Evolutionary conservation across 92 coral and sea anemone species (phyloP).

Genomic region (Heteractis magnifica): DNA sequence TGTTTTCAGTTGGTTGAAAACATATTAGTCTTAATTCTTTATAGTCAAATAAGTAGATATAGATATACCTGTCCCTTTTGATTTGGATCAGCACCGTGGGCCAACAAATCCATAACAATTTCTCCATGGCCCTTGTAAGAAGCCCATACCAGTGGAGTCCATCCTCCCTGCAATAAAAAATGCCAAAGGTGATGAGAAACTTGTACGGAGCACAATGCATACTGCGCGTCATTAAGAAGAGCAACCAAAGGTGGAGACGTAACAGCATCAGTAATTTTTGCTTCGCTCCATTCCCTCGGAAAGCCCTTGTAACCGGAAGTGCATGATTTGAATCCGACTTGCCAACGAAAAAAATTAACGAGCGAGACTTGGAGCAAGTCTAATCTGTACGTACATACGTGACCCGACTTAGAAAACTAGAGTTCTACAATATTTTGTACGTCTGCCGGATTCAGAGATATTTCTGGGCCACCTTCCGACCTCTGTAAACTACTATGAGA

Average conservation of each 20-base stretch:
- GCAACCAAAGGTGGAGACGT: neutral
- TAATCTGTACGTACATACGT: too few relatives aligned
- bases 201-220: neutral
- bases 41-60: neutral
- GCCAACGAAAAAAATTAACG: too few relatives aligned
- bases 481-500: too few relatives aligned
- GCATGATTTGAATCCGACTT: too few relatives aligned
- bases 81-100: constrained; percentile 82
- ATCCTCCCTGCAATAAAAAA: constrained; percentile 70
- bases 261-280: too few relatives aligned
- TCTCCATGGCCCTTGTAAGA: constrained; percentile 90
- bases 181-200: neutral
- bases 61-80: constrained; percentile 86
- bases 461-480: too few relatives aligned
- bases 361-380: too few relatives aligned
- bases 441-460: too few relatives aligned
- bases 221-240: neutral
- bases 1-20: neutral
- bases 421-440: too few relatives aligned
- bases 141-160: constrained; percentile 95
- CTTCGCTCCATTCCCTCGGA: too few relatives aligned
- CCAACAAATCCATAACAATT: constrained; percentile 71
- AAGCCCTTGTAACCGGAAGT: too few relatives aligned
- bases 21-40: neutral
- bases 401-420: too few relatives aligned